Conservation (phyloP, 2,888 invertebrate species). For the Lepidochrysops patricia region DNA sequence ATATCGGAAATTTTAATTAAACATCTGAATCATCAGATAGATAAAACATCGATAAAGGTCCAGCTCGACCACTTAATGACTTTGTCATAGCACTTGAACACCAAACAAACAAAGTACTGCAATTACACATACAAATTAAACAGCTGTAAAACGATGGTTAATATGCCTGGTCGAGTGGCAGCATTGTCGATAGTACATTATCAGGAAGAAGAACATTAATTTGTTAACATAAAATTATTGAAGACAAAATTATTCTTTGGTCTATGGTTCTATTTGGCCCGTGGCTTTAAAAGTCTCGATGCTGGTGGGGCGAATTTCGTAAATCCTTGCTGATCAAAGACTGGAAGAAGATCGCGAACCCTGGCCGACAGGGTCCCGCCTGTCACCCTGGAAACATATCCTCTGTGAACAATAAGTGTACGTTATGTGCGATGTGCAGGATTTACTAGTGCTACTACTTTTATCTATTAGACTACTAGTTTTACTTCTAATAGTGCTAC, state of each 20-base stretch:
- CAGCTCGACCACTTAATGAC: too few species aligned
- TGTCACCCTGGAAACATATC: conserved; percentile 67
- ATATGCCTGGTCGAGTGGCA: too few species aligned
- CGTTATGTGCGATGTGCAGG: conserved; percentile 22
- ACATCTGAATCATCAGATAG: too few species aligned
- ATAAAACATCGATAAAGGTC: too few species aligned
- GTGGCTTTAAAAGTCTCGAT: conserved; percentile 82
- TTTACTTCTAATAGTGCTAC: too few species aligned
- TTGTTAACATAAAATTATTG: neutral
- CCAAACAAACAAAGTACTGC: too few species aligned
- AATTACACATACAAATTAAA: too few species aligned
- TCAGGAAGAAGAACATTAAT: neutral
- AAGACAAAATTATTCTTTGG: neutral
- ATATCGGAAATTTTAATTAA: too few species aligned
- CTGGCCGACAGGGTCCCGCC: conserved; percentile 80
- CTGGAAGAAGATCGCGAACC: conserved; percentile 83
- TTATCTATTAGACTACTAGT: too few species aligned
- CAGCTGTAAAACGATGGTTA: too few species aligned
- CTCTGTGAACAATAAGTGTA: conserved; percentile 27
- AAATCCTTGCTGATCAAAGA: conserved; percentile 90
- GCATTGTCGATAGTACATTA: too few species aligned
- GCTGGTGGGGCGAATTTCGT: conserved; percentile 87
- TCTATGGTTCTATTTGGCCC: conserved; percentile 36
- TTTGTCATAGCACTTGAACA: too few species aligned
- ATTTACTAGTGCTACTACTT: conserved; percentile 2